A percentile compares a stretch with the other conserved stretches of the same genome.
Evolutionary conservation across 2,888 invertebrate species (phyloP).

Genomic region (Amitus sp.): DNA sequence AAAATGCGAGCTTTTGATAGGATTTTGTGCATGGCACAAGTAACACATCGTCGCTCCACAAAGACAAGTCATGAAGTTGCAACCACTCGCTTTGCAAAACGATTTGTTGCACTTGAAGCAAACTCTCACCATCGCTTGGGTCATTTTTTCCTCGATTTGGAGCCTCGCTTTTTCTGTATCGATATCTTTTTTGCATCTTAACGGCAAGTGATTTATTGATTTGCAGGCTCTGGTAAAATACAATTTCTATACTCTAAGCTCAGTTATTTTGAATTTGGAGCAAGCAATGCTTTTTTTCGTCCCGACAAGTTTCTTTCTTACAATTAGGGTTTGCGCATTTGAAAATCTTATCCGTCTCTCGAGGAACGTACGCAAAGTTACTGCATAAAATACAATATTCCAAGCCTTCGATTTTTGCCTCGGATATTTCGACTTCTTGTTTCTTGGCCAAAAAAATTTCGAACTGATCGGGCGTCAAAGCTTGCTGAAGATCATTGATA

Average conservation of each 20-base stretch:
- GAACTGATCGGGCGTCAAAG: background rate
- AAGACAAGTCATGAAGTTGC: constrained; percentile 46
- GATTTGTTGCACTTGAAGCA: constrained; percentile 52
- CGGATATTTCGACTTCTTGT: constrained; percentile 68
- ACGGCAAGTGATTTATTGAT: constrained; percentile 68
- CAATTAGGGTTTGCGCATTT: constrained; percentile 70
- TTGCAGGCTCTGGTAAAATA: constrained; percentile 60
- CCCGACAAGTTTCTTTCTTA: constrained; percentile 69
- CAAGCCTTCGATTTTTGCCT: constrained; percentile 69
- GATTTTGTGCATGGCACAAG: no score
- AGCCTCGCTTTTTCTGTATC: constrained; percentile 64
- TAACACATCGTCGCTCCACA: constrained; percentile 62
- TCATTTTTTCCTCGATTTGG: constrained; percentile 70
- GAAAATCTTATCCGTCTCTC: constrained; percentile 65
- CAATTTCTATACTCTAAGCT: background rate
- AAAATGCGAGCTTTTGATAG: no score
- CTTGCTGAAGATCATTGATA: background rate
- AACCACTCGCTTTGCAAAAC: constrained; percentile 59
- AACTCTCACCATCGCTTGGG: constrained; percentile 64
- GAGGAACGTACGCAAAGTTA: constrained; percentile 67
- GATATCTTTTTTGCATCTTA: constrained; percentile 67
- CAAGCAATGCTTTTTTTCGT: constrained; percentile 15
- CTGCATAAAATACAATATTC: constrained; percentile 71
- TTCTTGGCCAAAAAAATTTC: constrained; percentile 47
- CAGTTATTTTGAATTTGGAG: no score